Percentiles rank a stretch among this genome's conserved stretches.
phyloP scores from a whole-genome alignment of 2,888 invertebrate genomes.

The Torymus tubicola region DNA sequence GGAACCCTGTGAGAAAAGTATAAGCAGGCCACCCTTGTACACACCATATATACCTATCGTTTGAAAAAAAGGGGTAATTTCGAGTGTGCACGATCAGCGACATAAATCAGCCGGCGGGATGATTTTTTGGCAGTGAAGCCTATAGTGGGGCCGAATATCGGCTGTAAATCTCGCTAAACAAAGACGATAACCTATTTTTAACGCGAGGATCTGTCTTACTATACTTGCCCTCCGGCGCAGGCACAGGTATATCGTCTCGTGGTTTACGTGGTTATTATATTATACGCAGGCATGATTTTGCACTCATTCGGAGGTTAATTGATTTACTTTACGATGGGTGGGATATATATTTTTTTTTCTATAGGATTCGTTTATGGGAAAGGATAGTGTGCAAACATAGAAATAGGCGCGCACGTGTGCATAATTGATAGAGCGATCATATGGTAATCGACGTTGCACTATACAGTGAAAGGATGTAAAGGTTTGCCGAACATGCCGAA shows the following conservation, averaged over 20 bases:
- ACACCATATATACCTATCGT: background rate
- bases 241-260: background rate
- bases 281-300: background rate
- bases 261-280: background rate
- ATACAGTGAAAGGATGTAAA: constrained; percentile 1
- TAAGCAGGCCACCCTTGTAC: no score
- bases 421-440: constrained; percentile 38
- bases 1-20: no score
- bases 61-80: background rate
- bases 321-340: constrained; percentile 47
- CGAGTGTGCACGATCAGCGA: constrained; percentile 6
- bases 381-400: constrained; percentile 15
- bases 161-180: constrained; percentile 42
- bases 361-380: constrained; percentile 3
- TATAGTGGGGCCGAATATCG: constrained; percentile 7
- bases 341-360: constrained; percentile 12
- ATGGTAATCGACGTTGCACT: background rate
- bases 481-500: no score
- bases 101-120: constrained; percentile 27
- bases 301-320: constrained; percentile 23
- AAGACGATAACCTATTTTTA: constrained; percentile 45
- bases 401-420: constrained; percentile 5
- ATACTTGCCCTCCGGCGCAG: no score
- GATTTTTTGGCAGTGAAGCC: background rate
- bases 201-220: background rate